Evolutionary conservation across 1,140 invertebrate species (phyloP).

Genomic region (Lasaia peninsularis): DNA sequence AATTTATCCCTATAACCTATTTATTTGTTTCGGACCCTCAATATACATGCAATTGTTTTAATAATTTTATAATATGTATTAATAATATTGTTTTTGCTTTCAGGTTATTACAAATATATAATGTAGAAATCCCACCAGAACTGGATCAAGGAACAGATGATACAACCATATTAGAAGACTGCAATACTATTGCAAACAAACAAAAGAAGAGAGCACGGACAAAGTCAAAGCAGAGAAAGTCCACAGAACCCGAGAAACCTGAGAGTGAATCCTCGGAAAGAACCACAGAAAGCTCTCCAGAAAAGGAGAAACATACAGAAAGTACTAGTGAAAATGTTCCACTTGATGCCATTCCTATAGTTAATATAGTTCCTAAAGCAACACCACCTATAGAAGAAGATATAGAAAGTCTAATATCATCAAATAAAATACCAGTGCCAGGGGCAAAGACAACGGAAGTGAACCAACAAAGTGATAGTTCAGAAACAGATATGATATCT

Average conservation of each 20-base stretch:
- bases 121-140: constrained; percentile 82
- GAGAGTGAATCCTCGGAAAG: constrained; percentile 60
- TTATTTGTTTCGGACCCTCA: too few species aligned
- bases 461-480: constrained; percentile 42
- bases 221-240: constrained; percentile 76
- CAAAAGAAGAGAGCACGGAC: constrained; percentile 72
- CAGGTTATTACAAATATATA: constrained; percentile 84
- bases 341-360: neutral
- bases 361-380: neutral
- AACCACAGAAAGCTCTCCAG: constrained; percentile 51
- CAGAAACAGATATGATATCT: constrained; percentile 47
- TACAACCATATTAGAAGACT: constrained; percentile 57
- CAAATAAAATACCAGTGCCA: constrained; percentile 71
- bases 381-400: constrained; percentile 57
- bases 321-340: constrained; percentile 13
- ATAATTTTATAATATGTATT: neutral
- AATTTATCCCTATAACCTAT: too few species aligned
- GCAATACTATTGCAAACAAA: constrained; percentile 58
- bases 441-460: constrained; percentile 43
- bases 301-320: constrained; percentile 56
- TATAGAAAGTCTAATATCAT: constrained; percentile 73
- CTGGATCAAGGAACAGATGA: constrained; percentile 72
- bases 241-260: constrained; percentile 55
- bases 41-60: too few species aligned
- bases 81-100: constrained; percentile 30